Evolutionary conservation across 1,140 invertebrate species (phyloP).

Genomic region (Diachasmimorpha longicaudata): DNA sequence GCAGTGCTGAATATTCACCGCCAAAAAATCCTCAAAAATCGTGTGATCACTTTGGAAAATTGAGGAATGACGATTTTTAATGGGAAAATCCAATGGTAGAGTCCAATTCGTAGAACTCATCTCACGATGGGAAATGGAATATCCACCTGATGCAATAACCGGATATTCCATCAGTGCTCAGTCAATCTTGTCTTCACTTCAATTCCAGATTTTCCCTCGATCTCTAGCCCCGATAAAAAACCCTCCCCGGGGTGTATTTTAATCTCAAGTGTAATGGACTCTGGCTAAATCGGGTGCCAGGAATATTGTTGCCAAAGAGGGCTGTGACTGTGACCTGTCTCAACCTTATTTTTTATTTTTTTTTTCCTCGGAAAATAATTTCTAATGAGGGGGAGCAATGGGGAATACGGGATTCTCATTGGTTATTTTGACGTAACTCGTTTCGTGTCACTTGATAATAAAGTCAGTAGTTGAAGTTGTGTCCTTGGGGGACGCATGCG

Average conservation of each 20-base stretch:
- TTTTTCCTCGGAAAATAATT: not conserved
- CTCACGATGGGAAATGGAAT: not conserved
- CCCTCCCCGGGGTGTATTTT: not conserved
- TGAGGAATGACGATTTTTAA: not conserved
- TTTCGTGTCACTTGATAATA: slow-evolving; percentile 9
- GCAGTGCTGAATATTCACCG: not conserved
- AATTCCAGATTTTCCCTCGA: not conserved
- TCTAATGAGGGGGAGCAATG: not conserved
- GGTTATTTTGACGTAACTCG: not conserved
- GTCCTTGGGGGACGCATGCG: slow-evolving; percentile 15
- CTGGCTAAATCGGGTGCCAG: slow-evolving; percentile 38
- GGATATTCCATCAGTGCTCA: not conserved
- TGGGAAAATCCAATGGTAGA: not conserved
- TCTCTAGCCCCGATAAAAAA: not conserved
- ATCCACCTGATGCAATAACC: not conserved
- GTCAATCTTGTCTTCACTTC: not conserved
- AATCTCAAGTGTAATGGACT: slow-evolving; percentile 17
- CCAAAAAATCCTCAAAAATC: not conserved
- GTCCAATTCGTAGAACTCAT: not conserved
- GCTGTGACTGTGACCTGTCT: not conserved
- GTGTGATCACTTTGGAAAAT: not conserved
- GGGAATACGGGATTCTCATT: not conserved
- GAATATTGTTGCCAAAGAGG: slow-evolving; percentile 42
- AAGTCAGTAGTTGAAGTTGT: slow-evolving; percentile 1
- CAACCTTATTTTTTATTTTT: slow-evolving; percentile 30